Conservation (phyloP, 2,113 vertebrate genomes). For the Lycocorax pyrrhopterus region DNA sequence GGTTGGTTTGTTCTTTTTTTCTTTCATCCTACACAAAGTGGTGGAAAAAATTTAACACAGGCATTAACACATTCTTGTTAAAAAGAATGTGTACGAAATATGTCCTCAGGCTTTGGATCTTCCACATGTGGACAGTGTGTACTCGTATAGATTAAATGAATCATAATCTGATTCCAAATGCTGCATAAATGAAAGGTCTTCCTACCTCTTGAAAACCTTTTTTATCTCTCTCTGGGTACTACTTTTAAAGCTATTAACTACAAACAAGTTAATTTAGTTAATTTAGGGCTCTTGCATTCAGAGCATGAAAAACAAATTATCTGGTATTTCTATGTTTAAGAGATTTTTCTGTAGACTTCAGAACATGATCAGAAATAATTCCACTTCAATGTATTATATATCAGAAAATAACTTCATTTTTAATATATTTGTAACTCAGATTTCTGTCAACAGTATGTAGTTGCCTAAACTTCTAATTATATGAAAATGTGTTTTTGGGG, state of each 20-base stretch:
- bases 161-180: background rate
- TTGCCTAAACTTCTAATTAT: background rate
- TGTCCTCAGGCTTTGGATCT: background rate
- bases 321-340: background rate
- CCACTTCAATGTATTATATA: background rate
- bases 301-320: background rate
- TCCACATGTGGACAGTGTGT: rapidly evolving
- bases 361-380: background rate
- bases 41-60: background rate
- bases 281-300: background rate
- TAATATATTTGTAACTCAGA: background rate
- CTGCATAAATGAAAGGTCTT: background rate
- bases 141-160: background rate
- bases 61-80: background rate
- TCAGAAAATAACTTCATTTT: background rate
- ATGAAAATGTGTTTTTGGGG: background rate
- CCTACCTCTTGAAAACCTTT: background rate
- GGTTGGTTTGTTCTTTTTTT: background rate
- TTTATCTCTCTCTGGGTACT: background rate
- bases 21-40: background rate
- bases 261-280: background rate
- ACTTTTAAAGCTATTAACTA: background rate
- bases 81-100: background rate
- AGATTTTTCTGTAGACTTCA: background rate
- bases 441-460: background rate